phyloP scores from a whole-genome alignment of 2,113 vertebrate species.

The Athene cunicularia region DNA sequence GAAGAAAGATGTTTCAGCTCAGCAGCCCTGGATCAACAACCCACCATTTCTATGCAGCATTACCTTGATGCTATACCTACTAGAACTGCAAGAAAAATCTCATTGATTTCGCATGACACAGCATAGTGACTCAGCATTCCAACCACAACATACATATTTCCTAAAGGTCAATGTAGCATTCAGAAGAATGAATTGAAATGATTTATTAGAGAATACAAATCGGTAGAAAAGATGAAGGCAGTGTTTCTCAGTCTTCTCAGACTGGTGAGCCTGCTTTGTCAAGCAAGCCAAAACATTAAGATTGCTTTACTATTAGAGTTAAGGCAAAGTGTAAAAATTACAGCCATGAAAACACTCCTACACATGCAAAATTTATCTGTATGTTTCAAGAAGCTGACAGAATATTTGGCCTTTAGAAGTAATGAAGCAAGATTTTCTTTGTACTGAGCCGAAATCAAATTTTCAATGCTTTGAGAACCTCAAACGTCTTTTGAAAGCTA shows the following conservation, averaged over 20 bases:
- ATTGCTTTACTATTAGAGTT: neutral
- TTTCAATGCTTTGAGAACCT: neutral
- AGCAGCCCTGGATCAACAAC: neutral
- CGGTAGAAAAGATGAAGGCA: neutral
- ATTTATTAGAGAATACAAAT: neutral
- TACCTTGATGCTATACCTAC: neutral
- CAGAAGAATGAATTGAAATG: neutral
- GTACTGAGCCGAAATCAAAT: neutral
- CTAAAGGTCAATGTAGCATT: neutral
- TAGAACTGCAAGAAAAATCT: neutral
- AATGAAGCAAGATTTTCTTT: neutral
- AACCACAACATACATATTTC: neutral
- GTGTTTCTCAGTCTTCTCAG: neutral
- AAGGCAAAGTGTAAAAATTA: neutral
- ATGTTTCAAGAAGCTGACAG: neutral
- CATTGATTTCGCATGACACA: neutral
- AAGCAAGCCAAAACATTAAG: neutral
- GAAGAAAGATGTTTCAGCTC: neutral
- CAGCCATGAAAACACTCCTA: neutral
- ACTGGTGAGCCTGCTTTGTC: neutral
- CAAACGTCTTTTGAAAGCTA: neutral
- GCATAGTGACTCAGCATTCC: neutral
- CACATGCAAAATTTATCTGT: neutral
- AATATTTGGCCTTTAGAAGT: neutral
- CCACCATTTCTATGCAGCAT: neutral